Percentiles rank a stretch among this genome's conserved stretches.
Evolutionary conservation across 2,797 vertebrate genomes (phyloP).

Genomic region (Danio tinwini): DNA sequence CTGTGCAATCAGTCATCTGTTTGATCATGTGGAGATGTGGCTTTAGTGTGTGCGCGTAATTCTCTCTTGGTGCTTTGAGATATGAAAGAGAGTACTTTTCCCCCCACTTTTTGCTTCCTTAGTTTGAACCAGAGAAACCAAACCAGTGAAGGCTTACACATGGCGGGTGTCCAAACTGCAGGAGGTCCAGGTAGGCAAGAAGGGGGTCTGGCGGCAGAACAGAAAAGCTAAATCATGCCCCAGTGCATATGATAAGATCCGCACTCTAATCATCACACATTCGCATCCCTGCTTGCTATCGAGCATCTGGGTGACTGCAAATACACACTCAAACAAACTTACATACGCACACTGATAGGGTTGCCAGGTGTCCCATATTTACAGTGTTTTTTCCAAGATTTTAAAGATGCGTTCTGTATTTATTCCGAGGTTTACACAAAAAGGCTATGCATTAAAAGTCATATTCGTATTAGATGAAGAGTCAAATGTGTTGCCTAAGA

Average conservation of each 20-base stretch:
- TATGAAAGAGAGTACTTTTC: constrained; percentile 40
- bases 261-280: constrained; percentile 77
- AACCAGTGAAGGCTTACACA: constrained; percentile 28
- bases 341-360: neutral
- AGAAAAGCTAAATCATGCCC: constrained; percentile 47
- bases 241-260: constrained; percentile 59
- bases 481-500: neutral
- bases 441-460: neutral
- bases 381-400: neutral
- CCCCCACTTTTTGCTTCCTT: neutral
- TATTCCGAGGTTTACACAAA: neutral
- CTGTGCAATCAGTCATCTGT: constrained; percentile 51
- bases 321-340: constrained; percentile 53
- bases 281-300: constrained; percentile 69
- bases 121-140: constrained; percentile 39
- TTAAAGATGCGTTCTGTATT: neutral
- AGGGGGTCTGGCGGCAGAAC: constrained; percentile 8
- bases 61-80: constrained; percentile 31
- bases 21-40: constrained; percentile 37
- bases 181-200: constrained; percentile 19
- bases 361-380: neutral
- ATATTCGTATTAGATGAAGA: neutral
- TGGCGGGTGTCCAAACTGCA: constrained; percentile 42
- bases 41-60: constrained; percentile 28
- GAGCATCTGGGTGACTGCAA: constrained; percentile 58